Evolutionary conservation across 1,140 invertebrate species (phyloP).

Genomic region (Papilio polyxenes): DNA sequence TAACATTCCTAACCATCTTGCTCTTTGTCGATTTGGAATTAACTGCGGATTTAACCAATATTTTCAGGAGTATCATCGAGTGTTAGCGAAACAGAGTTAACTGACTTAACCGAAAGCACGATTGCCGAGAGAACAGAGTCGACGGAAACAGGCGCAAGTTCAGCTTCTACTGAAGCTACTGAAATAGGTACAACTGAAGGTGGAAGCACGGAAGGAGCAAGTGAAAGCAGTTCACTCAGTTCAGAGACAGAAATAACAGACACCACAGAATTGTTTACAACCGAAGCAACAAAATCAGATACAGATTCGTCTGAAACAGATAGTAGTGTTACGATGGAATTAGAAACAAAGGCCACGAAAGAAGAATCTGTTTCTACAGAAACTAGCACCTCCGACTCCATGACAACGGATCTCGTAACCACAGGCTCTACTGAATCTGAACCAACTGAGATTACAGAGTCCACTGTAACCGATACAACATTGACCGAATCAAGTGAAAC

Average conservation of each 20-base stretch:
- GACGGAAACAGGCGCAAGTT: not conserved
- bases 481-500: slow-evolving; percentile 39
- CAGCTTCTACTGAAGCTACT: not conserved
- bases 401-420: slow-evolving; percentile 20
- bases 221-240: slow-evolving; percentile 43
- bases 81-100: not conserved
- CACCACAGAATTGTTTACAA: slow-evolving; percentile 37
- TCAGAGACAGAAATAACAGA: slow-evolving; percentile 40
- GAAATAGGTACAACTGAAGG: not conserved
- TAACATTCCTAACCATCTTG: not conserved
- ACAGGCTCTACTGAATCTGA: slow-evolving; percentile 40
- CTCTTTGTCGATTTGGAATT: not conserved
- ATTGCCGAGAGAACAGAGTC: not conserved
- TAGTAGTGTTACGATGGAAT: slow-evolving; percentile 34
- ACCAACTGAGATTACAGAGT: slow-evolving; percentile 43
- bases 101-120: not conserved
- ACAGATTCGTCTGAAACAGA: slow-evolving; percentile 36
- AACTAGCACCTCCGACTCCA: slow-evolving; percentile 12
- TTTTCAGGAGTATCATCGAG: not conserved
- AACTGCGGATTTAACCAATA: not conserved
- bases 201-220: slow-evolving; percentile 36
- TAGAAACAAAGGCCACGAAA: slow-evolving; percentile 34
- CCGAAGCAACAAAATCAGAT: slow-evolving; percentile 33
- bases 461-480: slow-evolving; percentile 33
- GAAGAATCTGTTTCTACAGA: slow-evolving; percentile 32